Base-by-base conservation (phyloP, 1,140 invertebrate genomes). In the Drosophila virilis region DNA sequence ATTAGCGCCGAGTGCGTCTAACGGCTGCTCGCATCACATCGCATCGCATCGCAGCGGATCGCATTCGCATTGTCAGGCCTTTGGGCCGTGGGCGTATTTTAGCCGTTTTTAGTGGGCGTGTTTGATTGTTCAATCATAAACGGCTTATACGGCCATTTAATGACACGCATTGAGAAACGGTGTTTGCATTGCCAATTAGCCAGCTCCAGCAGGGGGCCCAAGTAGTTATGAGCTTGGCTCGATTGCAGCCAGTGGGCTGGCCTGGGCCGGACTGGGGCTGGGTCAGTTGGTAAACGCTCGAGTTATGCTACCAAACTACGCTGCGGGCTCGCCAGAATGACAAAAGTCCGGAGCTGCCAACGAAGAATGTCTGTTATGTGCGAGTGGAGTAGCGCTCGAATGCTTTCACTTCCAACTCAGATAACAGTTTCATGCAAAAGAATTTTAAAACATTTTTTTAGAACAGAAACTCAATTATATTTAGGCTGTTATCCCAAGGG, bases 81-180 rank as follows among this genome's bases (percentile, higher is more conserved):
- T 50, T 33, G 48, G 83, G 78, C 82, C 67, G 81, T 80, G 81
- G 81, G 81, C 80, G 80, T 72, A 28, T 76, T 6, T n/a, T 12
- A 4, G 15, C 57, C 13, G 33, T 38, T 59, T 72, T 62, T 6
- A 57, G 43, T 40, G 70, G 82, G 82, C 77, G 82, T 77, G 83
- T 83, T 77, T 88, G 76, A 86, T 88, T 86, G 82, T 86, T 86
- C 79, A 86, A 88, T 86, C 82, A 88, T 79, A 86, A 79, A 64
- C 72, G 74, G 57, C 13, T 37, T 13, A 13, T 43, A 64, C 75
- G 52, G 46, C 55, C 28, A 17, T 58, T 61, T 85, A 85, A 85
- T 86, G 82, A 85, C 72, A 88, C 75, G 55, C 71, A 60, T 33
- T 45, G 42, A 33, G 42, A 28, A 42, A n/a, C 33, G 32, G 17